These are phyloP conservation scores for Phaenicophaeus curvirostris DNA, from an alignment of 2,797 vertebrate genomes.

Conservation along the genomic window DNA sequence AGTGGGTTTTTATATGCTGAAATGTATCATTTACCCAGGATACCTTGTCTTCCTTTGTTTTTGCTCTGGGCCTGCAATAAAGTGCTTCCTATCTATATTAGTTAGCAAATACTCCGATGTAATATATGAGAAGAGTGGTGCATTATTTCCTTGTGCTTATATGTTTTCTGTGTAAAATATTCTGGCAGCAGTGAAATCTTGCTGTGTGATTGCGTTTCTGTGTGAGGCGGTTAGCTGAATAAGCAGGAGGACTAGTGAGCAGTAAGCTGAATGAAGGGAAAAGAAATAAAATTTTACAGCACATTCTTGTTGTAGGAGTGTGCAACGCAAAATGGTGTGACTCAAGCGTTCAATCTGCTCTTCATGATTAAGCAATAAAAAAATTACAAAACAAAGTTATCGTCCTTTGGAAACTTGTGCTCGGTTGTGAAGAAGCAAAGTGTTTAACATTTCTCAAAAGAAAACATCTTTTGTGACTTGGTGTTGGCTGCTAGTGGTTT, in stretches of 20 bases:
- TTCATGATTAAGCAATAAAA: conserved; percentile 58
- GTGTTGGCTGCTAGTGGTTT: background rate
- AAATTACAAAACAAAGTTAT: conserved; percentile 54
- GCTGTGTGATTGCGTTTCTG: conserved; percentile 29
- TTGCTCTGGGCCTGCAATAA: conserved; percentile 55
- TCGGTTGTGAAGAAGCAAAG: conserved; percentile 33
- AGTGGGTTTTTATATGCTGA: background rate
- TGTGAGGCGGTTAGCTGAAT: conserved; percentile 47
- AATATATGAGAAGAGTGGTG: background rate
- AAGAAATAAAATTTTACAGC: conserved; percentile 60
- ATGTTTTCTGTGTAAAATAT: conserved; percentile 48
- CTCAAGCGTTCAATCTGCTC: conserved; percentile 55
- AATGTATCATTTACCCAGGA: conserved; percentile 8
- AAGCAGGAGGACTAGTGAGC: conserved; percentile 47
- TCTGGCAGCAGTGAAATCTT: conserved; percentile 7
- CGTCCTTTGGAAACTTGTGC: conserved; percentile 62
- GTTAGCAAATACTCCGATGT: background rate
- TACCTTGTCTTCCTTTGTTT: conserved; percentile 65
- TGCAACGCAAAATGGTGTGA: conserved; percentile 42
- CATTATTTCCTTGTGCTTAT: conserved; percentile 41
- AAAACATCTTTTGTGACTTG: conserved; percentile 59
- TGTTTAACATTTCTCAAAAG: conserved; percentile 61
- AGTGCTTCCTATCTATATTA: conserved; percentile 52
- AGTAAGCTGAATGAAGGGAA: conserved; percentile 53
- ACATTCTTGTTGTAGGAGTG: conserved; percentile 40